phyloP scores from a whole-genome alignment of 2,113 vertebrate species.

The Morphnarchus princeps region DNA sequence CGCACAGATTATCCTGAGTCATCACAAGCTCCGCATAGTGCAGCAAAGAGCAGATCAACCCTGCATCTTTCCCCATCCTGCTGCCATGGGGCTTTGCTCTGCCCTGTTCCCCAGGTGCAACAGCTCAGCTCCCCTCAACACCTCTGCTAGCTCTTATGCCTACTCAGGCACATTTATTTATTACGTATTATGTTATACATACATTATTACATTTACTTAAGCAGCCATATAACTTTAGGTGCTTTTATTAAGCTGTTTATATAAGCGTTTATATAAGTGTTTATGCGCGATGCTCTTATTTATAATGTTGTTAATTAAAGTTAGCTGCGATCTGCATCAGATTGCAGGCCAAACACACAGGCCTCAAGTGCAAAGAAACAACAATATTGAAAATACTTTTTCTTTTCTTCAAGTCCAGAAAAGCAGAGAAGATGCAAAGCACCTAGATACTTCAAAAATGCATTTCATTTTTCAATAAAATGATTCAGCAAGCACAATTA shows the following conservation, averaged over 20 bases:
- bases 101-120: background rate
- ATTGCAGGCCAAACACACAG: background rate
- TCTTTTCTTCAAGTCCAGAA: background rate
- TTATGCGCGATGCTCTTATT: background rate
- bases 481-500: background rate
- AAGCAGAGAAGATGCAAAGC: background rate
- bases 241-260: background rate
- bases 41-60: background rate
- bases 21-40: rapidly evolving
- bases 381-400: background rate
- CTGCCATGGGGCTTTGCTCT: background rate
- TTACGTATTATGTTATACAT: background rate
- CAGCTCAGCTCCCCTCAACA: background rate
- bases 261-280: background rate
- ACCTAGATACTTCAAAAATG: background rate
- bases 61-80: rapidly evolving
- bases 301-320: background rate
- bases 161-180: background rate
- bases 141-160: background rate
- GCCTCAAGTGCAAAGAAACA: background rate
- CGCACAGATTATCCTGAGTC: background rate
- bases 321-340: background rate
- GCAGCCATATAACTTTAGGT: background rate
- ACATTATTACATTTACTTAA: background rate
- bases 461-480: background rate